These are phyloP conservation scores for Platerodrilus igneus DNA, from an alignment of 2,888 invertebrate species.

Conservation along the genomic window DNA sequence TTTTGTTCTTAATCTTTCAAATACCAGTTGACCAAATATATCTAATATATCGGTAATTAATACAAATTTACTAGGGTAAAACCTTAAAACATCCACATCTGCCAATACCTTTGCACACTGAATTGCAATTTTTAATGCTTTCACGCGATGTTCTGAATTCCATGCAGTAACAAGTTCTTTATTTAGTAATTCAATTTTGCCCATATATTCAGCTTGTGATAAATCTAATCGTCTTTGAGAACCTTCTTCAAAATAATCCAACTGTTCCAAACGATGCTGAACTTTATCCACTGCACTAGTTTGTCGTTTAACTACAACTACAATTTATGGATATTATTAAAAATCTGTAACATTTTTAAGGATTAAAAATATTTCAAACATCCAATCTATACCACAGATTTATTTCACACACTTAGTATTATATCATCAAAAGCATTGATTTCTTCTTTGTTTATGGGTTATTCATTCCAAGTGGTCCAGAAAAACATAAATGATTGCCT, in stretches of 20 bases:
- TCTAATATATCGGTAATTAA: slow-evolving; percentile 94
- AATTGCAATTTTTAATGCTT: slow-evolving; percentile 93
- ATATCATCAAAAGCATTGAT: too few relatives aligned
- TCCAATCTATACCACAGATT: too few relatives aligned
- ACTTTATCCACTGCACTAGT: slow-evolving; percentile 81
- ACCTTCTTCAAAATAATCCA: slow-evolving; percentile 92
- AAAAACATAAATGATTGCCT: too few relatives aligned
- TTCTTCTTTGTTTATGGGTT: too few relatives aligned
- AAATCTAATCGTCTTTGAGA: slow-evolving; percentile 81
- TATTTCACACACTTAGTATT: too few relatives aligned
- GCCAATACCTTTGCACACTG: slow-evolving; percentile 93
- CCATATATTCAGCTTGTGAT: slow-evolving; percentile 82
- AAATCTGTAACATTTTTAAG: too few relatives aligned
- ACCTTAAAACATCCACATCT: slow-evolving; percentile 84
- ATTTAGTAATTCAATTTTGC: slow-evolving; percentile 85
- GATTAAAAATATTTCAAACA: too few relatives aligned
- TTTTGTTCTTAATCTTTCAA: slow-evolving; percentile 75
- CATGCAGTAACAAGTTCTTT: slow-evolving; percentile 87
- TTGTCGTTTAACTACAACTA: slow-evolving; percentile 76
- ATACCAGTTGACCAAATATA: slow-evolving; percentile 88
- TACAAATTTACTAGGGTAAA: slow-evolving; percentile 98
- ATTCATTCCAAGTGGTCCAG: too few relatives aligned
- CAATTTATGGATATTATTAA: slow-evolving; percentile 45
- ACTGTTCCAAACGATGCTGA: slow-evolving; percentile 83
- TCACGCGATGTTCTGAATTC: slow-evolving; percentile 91